Base-by-base conservation (phyloP, 2,797 vertebrate species). In the Gambusia yucatana region DNA sequence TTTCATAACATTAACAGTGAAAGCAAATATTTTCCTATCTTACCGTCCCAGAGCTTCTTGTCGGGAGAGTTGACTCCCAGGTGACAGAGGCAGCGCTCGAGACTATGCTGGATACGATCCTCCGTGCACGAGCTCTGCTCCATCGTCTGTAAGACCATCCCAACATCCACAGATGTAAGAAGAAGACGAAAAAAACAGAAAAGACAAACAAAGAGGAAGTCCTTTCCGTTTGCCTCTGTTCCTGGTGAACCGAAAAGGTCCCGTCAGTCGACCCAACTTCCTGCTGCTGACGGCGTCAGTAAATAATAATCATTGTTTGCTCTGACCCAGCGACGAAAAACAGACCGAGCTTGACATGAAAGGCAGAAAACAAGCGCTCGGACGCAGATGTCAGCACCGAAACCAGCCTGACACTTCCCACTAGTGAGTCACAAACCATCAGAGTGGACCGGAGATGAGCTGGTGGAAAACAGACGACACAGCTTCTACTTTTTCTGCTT, bases 91-190 rank as follows among this genome's bases (percentile, higher is more conserved):
- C 97, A 98, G 50, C 97, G 95, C 77, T 98, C 97, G 63, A 98
- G 92, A 1, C 96, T 95, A 0, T 98, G 97, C 90, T 97, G 95
- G 93, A 98, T 98, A 14, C 97, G 97, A 91, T 98, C 97, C 91
- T 98, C 97, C 0, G 97, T 98, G 93, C 97, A 98, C 0, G 96
- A 97, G 71, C 96, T 98, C 89, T 96, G 91, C 94, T 97, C 97
- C 96, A 97, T 96, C 84, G 93, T 96, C 78, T 80, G 92, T 89
- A 89, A 96, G 71, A 44, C 36, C 76, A 78, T 77, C 43, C 10
- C 74, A 75, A 52, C 61, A 77, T 39, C 61, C 76, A 88, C 59
- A 70, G 57, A 59, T 39, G 46, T 73, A 76, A 0, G 4, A 75
- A 76, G 47, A 48, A 50, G 30, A 33, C n/a, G n/a, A 33, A 33